Evolutionary conservation across 2,113 vertebrate species (phyloP).

Genomic region (Cyphomyrus discorhynchus): DNA sequence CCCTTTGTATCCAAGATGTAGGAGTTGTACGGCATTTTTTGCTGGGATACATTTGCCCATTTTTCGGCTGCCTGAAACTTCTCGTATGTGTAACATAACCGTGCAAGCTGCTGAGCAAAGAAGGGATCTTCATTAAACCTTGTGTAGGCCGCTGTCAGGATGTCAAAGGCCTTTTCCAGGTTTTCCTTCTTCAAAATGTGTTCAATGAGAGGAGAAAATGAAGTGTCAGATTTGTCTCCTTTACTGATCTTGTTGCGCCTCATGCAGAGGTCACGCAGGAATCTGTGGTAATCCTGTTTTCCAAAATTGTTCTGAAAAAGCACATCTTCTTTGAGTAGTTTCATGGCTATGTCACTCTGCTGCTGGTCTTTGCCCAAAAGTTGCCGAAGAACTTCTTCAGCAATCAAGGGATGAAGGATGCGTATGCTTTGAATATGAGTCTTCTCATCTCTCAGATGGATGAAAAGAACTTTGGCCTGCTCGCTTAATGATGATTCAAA

Average conservation of each 20-base stretch:
- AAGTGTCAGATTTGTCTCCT: slow-evolving; percentile 59
- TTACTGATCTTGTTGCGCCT: slow-evolving; percentile 60
- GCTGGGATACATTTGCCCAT: slow-evolving; percentile 64
- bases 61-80: slow-evolving; percentile 54
- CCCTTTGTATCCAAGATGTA: slow-evolving; percentile 75
- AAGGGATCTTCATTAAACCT: slow-evolving; percentile 59
- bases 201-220: slow-evolving; percentile 71
- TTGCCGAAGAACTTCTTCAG: too few relatives aligned
- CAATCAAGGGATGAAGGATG: too few relatives aligned
- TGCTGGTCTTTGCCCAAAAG: too few relatives aligned
- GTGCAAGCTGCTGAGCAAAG: slow-evolving; percentile 72
- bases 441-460: not conserved
- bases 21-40: slow-evolving; percentile 58
- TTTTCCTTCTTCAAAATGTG: slow-evolving; percentile 52
- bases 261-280: slow-evolving; percentile 64
- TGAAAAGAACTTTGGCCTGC: slow-evolving; percentile 65
- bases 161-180: slow-evolving; percentile 55
- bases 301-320: too few relatives aligned
- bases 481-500: slow-evolving; percentile 60
- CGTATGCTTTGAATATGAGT: too few relatives aligned
- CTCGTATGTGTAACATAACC: slow-evolving; percentile 63
- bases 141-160: slow-evolving; percentile 58
- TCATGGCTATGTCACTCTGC: too few relatives aligned
- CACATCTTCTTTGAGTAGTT: too few relatives aligned
- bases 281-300: too few relatives aligned